Base-by-base conservation (phyloP, 2,888 invertebrate species). In the Perdita meconis region DNA sequence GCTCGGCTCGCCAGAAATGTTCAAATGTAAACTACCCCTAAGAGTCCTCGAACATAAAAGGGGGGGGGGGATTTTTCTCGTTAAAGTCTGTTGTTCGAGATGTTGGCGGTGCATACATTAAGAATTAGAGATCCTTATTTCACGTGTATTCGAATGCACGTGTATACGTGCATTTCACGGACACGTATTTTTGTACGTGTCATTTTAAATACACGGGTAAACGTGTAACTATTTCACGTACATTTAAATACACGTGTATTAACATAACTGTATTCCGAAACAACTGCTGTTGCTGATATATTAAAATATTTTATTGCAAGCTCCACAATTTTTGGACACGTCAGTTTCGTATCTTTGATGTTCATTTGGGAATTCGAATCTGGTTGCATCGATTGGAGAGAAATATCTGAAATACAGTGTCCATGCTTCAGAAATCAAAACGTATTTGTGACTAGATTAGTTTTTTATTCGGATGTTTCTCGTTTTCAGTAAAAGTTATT, bases 21-120 rank as follows among this genome's bases (percentile, higher is more conserved):
- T n/a, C n/a, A n/a, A n/a, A n/a, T n/a, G n/a, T n/a, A n/a, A n/a
- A n/a, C n/a, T n/a, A n/a, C n/a, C n/a, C n/a, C n/a, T n/a, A 74
- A 73, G 74, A 59, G 66, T 70, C 53, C 53, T 79, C 69, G 60
- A 34, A 74, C 42, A 74, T 63, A 70, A 74, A 80, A 66, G 59
- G 61, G 8, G 57, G 34, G 51, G 19, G 80, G 66, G n/a, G n/a
- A n/a, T n/a, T n/a, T n/a, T n/a, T 69, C 69, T 80, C 69, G 69
- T 80, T 80, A 80, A 80, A 74, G 40, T 44, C 71, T 24, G 78
- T 80, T 80, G 81, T 71, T 67, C 67, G 70, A 67, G 50, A 80
- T 75, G 75, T 75, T 64, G 66, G 60, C 26, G 40, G 63, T 42
- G 56, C 63, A 80, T 67, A 57, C 51, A 64, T 80, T 67, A 74